These are phyloP conservation scores for Nannobrachium achirus DNA, from an alignment of 2,113 vertebrate genomes.

Conservation along the genomic window DNA sequence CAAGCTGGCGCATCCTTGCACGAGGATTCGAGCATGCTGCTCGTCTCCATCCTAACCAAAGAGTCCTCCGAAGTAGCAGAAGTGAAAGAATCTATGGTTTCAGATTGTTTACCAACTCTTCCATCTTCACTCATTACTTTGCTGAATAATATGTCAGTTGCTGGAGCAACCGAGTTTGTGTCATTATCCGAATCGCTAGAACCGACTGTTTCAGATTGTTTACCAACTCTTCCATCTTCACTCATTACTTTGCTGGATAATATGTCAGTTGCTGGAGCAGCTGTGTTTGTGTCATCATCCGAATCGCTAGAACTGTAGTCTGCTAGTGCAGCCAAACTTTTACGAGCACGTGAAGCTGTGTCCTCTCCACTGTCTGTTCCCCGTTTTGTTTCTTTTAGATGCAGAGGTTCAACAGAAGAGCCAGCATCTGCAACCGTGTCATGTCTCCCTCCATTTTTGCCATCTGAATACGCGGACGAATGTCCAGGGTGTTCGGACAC, in stretches of 20 bases:
- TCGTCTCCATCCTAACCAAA: not conserved
- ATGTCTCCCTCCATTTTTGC: not conserved
- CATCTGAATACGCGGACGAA: not conserved
- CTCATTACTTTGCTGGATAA: too few species aligned
- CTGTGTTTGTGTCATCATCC: too few species aligned
- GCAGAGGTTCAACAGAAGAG: not conserved
- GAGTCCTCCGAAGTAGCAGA: not conserved
- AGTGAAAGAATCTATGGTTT: not conserved
- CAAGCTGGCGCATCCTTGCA: not conserved
- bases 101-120: not conserved
- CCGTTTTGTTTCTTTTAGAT: not conserved
- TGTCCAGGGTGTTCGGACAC: conserved; percentile 6
- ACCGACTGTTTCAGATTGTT: not conserved
- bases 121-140: not conserved
- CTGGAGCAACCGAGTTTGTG: too few species aligned
- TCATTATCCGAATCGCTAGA: too few species aligned
- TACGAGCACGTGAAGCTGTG: not conserved
- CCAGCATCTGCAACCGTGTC: not conserved
- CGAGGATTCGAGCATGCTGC: not conserved
- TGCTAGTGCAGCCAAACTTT: not conserved
- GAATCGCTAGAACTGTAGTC: not conserved
- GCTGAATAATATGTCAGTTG: too few species aligned
- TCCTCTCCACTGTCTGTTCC: not conserved
- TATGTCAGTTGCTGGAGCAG: too few species aligned
- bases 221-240: conserved; percentile 2